Base-by-base conservation (phyloP, 2,113 vertebrate genomes). In the Alligator sinensis region DNA sequence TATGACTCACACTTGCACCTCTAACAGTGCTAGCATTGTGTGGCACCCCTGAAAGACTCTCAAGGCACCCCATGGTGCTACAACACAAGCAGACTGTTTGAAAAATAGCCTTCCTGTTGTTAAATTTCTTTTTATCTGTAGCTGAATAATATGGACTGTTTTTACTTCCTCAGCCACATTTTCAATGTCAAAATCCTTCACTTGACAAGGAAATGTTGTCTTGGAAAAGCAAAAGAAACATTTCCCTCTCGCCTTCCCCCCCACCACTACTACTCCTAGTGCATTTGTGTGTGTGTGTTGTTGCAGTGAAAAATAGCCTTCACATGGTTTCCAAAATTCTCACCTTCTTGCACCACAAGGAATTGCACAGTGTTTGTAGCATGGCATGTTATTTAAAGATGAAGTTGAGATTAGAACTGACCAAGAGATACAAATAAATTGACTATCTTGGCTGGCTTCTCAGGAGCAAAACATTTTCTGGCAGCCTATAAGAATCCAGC, bases 121-220 rank as follows among this genome's bases (percentile, higher is more conserved):
- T 72, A 38, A 72, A 38, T 72, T 72, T 34, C 34, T 38, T 72
- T 47, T 72, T 47, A 72, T 72, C 34, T 3, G 30, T 72, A 24
- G 34, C 68, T 22, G 68, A 38, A 72, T 72, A 38, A 72, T 11
- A 38, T 70, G 18, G 12, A 22, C 34, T 72, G 68, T 72, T 72
- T 38, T 72, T 72, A 38, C 38, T 10, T 16, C 25, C 25, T 38
- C 58, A 27, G 38, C 16, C 11, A 0, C 27, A 54, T 47, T 77
- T 66, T 55, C 28, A 80, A 47, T 62, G 28, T 16, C 34, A 81
- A 66, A 4, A 47, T 62, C 61, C 61, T 72, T 84, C 25, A 34
- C 84, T 0, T 0, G 0, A 25, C 60, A 21, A 34, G 58, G 70
- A 85, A 81, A 68, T 2, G 47, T 55, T 1, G 0, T 28, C 68